These are phyloP conservation scores for Papilio protenor DNA, from an alignment of 2,888 invertebrate species.

Conservation along the genomic window DNA sequence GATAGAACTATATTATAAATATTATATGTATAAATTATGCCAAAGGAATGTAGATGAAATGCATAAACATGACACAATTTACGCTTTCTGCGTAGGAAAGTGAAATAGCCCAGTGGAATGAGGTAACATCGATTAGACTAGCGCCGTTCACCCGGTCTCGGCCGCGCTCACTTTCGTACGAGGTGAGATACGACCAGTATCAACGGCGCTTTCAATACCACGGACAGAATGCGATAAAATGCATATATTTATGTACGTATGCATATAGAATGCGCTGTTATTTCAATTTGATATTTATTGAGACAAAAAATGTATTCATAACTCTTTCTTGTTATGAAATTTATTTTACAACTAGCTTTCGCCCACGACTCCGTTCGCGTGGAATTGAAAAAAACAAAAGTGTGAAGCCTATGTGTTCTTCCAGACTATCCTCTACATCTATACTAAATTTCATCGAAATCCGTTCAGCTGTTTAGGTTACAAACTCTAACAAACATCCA, in stretches of 20 bases:
- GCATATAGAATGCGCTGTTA: constrained; percentile 9
- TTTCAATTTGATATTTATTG: neutral
- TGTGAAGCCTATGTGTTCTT: too few relatives aligned
- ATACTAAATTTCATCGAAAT: too few relatives aligned
- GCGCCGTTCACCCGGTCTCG: constrained; percentile 61
- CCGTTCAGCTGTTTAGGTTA: too few relatives aligned
- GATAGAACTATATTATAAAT: neutral
- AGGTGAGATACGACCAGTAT: constrained; percentile 54
- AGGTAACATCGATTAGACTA: constrained; percentile 71
- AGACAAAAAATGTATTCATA: too few relatives aligned
- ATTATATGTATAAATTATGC: constrained; percentile 13
- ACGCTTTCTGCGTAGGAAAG: constrained; percentile 81
- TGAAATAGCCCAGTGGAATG: constrained; percentile 74
- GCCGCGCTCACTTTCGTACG: constrained; percentile 74
- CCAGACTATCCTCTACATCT: too few relatives aligned
- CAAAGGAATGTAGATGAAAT: constrained; percentile 45
- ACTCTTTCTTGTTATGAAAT: too few relatives aligned
- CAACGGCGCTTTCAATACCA: constrained; percentile 30
- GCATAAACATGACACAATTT: constrained; percentile 60
- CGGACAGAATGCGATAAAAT: constrained; percentile 37
- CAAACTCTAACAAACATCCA: too few relatives aligned
- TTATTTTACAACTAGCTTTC: too few relatives aligned
- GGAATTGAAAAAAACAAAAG: too few relatives aligned
- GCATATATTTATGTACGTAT: constrained; percentile 42
- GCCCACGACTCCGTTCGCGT: too few relatives aligned